These are phyloP conservation scores for Periophthalmodon schlosseri DNA, from an alignment of 2,113 vertebrate species.

Conservation along the genomic window DNA sequence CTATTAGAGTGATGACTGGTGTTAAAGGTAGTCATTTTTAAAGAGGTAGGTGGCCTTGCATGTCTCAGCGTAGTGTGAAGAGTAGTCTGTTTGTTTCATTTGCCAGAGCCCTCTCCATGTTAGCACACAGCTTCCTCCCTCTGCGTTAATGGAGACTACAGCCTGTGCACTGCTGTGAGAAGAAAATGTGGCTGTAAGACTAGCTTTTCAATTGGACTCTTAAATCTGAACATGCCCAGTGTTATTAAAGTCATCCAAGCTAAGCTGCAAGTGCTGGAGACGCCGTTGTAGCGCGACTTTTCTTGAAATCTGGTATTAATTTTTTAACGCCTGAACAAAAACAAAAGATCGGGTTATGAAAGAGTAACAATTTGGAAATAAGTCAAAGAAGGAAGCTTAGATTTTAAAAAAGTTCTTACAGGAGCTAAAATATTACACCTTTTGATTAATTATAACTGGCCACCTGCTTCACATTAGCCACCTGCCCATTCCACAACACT, in stretches of 20 bases:
- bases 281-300: not conserved
- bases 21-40: not conserved
- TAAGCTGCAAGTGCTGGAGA: conserved; percentile 17
- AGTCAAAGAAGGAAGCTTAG: conserved; percentile 3
- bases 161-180: conserved; percentile 12
- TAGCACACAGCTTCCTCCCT: conserved; percentile 23
- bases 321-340: not conserved
- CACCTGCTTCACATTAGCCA: not conserved
- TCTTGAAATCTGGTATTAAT: not conserved
- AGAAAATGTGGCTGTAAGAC: conserved; percentile 16
- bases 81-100: conserved; percentile 45
- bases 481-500: not conserved
- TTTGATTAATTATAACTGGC: not conserved
- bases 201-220: conserved; percentile 21
- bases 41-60: conserved; percentile 31
- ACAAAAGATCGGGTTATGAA: conserved; percentile 4
- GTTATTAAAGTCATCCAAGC: conserved; percentile 16
- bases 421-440: conserved; percentile 11
- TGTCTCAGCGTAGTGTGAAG: conserved; percentile 34
- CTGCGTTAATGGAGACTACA: conserved; percentile 20
- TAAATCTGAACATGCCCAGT: not conserved
- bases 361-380: not conserved
- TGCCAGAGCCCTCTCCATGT: conserved; percentile 25
- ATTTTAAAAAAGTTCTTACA: conserved; percentile 35
- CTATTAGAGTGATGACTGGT: not conserved